Conservation (phyloP, 2,797 vertebrate genomes). For the Gymnodraco acuticeps region DNA sequence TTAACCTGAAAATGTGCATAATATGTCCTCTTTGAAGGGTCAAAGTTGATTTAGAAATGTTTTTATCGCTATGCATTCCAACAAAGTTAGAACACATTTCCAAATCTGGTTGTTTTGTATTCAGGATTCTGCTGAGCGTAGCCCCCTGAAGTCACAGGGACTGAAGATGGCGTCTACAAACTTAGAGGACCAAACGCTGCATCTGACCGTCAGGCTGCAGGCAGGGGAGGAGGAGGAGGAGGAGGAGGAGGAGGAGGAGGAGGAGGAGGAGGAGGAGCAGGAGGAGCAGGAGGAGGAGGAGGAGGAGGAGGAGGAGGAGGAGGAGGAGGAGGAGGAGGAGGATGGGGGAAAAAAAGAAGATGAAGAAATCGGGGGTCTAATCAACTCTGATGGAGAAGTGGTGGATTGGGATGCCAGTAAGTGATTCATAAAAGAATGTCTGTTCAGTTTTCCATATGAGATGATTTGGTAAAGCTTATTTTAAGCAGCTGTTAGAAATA, state of each 20-base stretch:
- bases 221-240: constrained; percentile 52
- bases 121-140: constrained; percentile 49
- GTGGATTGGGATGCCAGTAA: constrained; percentile 72
- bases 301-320: constrained; percentile 21
- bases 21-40: too few relatives aligned
- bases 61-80: too few relatives aligned
- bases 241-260: constrained; percentile 15
- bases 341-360: constrained; percentile 44
- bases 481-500: not conserved
- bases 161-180: constrained; percentile 44
- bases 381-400: constrained; percentile 76
- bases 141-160: constrained; percentile 15
- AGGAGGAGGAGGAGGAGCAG: constrained; percentile 36
- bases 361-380: constrained; percentile 70
- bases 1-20: too few relatives aligned
- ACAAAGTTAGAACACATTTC: too few relatives aligned
- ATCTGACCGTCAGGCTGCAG: constrained; percentile 68
- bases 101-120: constrained; percentile 14
- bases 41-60: too few relatives aligned
- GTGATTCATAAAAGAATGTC: constrained; percentile 20
- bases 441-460: not conserved
- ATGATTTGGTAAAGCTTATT: not conserved
- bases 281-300: constrained; percentile 44
- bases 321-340: constrained; percentile 31
- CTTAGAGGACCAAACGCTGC: constrained; percentile 63